These are phyloP conservation scores for Carlito syrichta DNA, from an alignment of 2,113 vertebrate species.

Conservation along the genomic window DNA sequence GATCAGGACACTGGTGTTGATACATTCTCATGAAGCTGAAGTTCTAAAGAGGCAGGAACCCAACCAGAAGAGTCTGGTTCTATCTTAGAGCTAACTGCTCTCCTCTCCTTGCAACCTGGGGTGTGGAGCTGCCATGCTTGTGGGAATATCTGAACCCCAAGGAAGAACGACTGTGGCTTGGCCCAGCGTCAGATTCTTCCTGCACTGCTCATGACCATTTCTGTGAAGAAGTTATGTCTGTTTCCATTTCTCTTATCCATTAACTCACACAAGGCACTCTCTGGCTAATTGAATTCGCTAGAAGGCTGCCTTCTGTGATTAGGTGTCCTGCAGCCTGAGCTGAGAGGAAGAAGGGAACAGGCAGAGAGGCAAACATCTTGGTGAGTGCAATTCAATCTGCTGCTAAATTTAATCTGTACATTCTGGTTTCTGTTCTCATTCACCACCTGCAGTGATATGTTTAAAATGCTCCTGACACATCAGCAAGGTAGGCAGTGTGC, in stretches of 20 bases:
- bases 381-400: slow-evolving; percentile 61
- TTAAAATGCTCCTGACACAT: slow-evolving; percentile 54
- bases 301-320: slow-evolving; percentile 68
- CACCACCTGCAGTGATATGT: slow-evolving; percentile 67
- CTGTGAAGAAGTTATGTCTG: slow-evolving; percentile 49
- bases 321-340: slow-evolving; percentile 56
- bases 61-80: background rate
- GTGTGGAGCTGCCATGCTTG: background rate
- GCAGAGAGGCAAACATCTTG: slow-evolving; percentile 46
- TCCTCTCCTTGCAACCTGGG: background rate
- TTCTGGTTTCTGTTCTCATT: slow-evolving; percentile 66
- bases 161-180: background rate
- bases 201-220: background rate
- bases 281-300: slow-evolving; percentile 63
- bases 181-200: background rate
- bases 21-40: background rate
- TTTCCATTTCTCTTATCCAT: slow-evolving; percentile 62
- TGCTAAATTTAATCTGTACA: slow-evolving; percentile 71
- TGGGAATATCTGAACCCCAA: background rate
- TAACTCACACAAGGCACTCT: background rate
- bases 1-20: background rate
- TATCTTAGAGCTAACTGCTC: background rate
- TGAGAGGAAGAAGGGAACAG: slow-evolving; percentile 35
- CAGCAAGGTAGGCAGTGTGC: slow-evolving; percentile 46
- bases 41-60: background rate